phyloP scores from a whole-genome alignment of 2,113 vertebrate species.

The Sakesphorus luctuosus region DNA sequence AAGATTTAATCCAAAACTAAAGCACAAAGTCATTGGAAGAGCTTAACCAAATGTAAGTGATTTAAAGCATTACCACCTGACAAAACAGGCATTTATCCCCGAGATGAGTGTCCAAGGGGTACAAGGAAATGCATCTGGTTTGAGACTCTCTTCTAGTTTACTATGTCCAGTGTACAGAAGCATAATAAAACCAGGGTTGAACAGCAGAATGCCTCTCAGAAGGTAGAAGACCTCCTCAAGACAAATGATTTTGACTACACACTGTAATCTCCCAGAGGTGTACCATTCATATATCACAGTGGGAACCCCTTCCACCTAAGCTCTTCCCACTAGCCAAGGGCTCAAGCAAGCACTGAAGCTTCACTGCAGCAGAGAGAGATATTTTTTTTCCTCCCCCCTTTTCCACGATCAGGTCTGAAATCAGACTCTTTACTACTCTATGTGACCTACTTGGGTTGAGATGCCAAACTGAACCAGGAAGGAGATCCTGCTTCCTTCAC shows the following conservation, averaged over 20 bases:
- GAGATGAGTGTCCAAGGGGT: neutral
- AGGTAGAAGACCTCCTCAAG: neutral
- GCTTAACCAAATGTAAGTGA: neutral
- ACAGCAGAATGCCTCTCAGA: neutral
- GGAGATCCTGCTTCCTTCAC: neutral
- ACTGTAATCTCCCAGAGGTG: neutral
- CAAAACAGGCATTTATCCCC: neutral
- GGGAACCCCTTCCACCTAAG: neutral
- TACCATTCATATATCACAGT: neutral
- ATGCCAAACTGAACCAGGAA: neutral
- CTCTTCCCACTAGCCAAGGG: neutral
- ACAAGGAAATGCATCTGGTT: neutral
- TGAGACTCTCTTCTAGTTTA: neutral
- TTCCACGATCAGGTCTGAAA: neutral
- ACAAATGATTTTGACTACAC: neutral
- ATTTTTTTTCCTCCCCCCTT: neutral
- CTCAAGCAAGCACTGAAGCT: neutral
- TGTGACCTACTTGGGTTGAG: accelerated
- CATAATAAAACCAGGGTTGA: neutral
- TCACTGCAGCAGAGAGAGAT: neutral
- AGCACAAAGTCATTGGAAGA: neutral
- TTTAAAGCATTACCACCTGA: neutral
- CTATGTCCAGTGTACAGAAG: accelerated
- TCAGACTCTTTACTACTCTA: neutral
- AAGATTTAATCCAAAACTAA: neutral